These are phyloP conservation scores for Pollenia angustigena DNA, from an alignment of 2,888 invertebrate genomes.

Conservation along the genomic window DNA sequence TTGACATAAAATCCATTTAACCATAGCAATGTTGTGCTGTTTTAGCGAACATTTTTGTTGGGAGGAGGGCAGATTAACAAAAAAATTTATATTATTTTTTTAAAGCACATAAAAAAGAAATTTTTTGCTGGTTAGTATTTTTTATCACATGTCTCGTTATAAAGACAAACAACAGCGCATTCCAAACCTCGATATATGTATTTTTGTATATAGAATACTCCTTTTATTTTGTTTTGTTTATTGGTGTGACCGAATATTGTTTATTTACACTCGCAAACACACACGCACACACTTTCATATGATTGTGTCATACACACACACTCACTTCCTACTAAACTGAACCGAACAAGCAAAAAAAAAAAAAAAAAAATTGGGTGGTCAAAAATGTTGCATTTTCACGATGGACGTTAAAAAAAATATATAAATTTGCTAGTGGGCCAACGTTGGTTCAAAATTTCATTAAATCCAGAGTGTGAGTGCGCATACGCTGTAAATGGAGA, in stretches of 20 bases:
- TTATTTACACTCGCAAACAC: background rate
- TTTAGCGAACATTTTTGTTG: constrained; percentile 14
- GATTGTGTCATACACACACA: constrained; percentile 41
- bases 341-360: background rate
- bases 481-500: constrained; percentile 66
- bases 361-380: constrained; percentile 9
- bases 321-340: background rate
- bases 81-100: background rate
- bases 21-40: constrained; percentile 28
- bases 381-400: constrained; percentile 13
- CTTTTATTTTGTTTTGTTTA: constrained; percentile 39
- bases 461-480: constrained; percentile 68
- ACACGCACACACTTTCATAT: constrained; percentile 23
- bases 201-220: constrained; percentile 3
- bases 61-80: background rate
- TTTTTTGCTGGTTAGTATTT: background rate
- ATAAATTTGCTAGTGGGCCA: constrained; percentile 51
- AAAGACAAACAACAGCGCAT: background rate
- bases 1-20: constrained; percentile 30
- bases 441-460: constrained; percentile 42
- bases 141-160: constrained; percentile 51
- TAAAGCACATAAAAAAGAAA: background rate
- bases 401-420: constrained; percentile 37
- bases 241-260: constrained; percentile 49
- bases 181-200: background rate